Evolutionary conservation across 2,797 vertebrate species (phyloP), one percentile per base, ranked within the genome.

Genomic region (Squalus acanthias): DNA sequence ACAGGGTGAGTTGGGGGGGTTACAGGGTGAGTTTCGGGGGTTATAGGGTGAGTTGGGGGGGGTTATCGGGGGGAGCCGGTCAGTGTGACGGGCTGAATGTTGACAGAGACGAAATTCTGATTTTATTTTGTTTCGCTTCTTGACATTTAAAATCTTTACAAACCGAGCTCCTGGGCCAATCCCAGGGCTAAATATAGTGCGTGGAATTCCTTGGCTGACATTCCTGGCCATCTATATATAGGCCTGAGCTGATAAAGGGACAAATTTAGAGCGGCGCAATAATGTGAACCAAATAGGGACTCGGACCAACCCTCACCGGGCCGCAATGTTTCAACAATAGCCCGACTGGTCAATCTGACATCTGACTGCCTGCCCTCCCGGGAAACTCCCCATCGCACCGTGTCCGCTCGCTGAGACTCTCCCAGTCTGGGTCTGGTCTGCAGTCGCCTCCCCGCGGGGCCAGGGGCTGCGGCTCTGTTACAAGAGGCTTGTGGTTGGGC

Each of bases 171-270:
- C 8, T 63, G 63, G 57, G 33, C 63, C 57, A 91, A 91, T 91
- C 57, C 63, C 63, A 69, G 3, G 20, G 63, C 91, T 93, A 69
- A 93, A 93, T 93, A 22, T 69, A 93, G 91, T 20, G 20, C 8
- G 20, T 46, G 91, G 20, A 39, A 69, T 93, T 93, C 65, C 65
- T 93, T 67, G 60, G 60, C 17, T 0, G 33, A 24, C 91, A 93
- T 67, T 93, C 91, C 33, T 93, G 26, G 20, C 91, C 22, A n/a
- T n/a, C 91, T 93, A 93, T 46, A 69, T 93, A 93, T 93, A 93
- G 63, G 91, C 91, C 20, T 67, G 91, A 24, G 91, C n/a, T 69
- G 63, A 93, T 69, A 8, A 63, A 67, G 46, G 63, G 17, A 46
- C 91, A 39, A 7, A 50, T 85, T 22, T 22, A 85, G 82, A 85